Conservation (phyloP, 2,113 vertebrate species). For the Amphiprion ocellaris region DNA sequence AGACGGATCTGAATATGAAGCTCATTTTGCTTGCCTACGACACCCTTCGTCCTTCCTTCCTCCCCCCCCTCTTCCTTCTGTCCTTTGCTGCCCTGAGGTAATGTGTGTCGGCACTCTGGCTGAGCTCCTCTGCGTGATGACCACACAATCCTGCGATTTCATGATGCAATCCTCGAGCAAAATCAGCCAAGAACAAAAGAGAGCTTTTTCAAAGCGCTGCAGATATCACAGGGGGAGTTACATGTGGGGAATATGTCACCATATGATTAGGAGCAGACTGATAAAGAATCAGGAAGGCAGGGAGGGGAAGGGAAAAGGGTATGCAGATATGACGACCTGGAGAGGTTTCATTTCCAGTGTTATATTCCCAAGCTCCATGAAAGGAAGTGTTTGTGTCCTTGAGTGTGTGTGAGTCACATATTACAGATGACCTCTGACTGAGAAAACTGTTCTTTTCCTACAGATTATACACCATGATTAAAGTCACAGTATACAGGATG, state of each 20-base stretch:
- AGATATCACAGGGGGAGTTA: not conserved
- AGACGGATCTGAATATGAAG: slow-evolving; percentile 13
- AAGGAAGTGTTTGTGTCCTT: slow-evolving; percentile 47
- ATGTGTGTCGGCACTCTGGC: slow-evolving; percentile 7
- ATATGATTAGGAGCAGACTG: not conserved
- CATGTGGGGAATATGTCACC: slow-evolving; percentile 23
- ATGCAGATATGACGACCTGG: slow-evolving; percentile 23
- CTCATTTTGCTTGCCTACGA: slow-evolving; percentile 2
- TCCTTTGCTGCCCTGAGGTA: slow-evolving; percentile 25
- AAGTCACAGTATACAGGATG: not conserved
- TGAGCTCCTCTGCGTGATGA: slow-evolving; percentile 21
- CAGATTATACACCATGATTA: not conserved
- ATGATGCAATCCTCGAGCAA: slow-evolving; percentile 60
- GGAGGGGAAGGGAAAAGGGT: slow-evolving; percentile 46
- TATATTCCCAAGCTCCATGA: slow-evolving; percentile 42
- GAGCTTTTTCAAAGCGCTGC: slow-evolving; percentile 8
- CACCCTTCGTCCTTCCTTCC: slow-evolving; percentile 9
- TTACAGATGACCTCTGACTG: slow-evolving; percentile 45
- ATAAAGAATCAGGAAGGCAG: slow-evolving; percentile 16
- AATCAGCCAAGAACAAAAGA: slow-evolving; percentile 62
- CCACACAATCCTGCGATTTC: slow-evolving; percentile 42
- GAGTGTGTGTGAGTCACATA: slow-evolving; percentile 44
- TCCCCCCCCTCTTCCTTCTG: slow-evolving; percentile 13
- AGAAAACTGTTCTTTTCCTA: slow-evolving; percentile 5
- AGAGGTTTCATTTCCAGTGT: slow-evolving; percentile 24